These are phyloP conservation scores for Sturnus vulgaris DNA, from an alignment of 2,113 vertebrate species.

Conservation along the genomic window DNA sequence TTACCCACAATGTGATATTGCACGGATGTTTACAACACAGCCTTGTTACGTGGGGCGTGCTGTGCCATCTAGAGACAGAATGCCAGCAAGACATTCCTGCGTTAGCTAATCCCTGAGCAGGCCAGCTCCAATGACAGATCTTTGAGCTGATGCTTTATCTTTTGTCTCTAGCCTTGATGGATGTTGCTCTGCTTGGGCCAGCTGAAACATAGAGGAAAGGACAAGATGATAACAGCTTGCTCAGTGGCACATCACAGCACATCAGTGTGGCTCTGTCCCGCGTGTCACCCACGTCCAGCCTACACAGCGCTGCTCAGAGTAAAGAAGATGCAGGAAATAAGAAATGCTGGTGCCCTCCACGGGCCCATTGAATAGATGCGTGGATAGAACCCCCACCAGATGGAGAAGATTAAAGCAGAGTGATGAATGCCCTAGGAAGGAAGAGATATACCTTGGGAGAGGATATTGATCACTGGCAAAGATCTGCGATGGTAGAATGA, in stretches of 20 bases:
- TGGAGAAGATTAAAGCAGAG: neutral
- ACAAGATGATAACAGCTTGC: neutral
- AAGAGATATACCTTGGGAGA: neutral
- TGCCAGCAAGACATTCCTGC: neutral
- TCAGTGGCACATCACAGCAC: neutral
- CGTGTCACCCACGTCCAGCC: accelerated
- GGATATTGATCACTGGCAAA: neutral
- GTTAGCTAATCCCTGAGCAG: neutral
- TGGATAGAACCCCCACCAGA: neutral
- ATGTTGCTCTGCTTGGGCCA: neutral
- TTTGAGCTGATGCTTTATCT: neutral
- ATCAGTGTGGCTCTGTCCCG: accelerated
- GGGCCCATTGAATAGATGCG: neutral
- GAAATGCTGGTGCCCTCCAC: neutral
- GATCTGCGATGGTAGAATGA: neutral
- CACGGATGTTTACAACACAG: neutral
- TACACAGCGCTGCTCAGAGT: accelerated
- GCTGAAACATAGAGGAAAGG: neutral
- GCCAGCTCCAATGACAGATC: neutral
- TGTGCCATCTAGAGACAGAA: neutral
- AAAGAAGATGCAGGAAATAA: neutral
- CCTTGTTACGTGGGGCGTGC: neutral
- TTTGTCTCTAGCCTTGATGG: neutral
- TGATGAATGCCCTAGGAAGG: neutral
- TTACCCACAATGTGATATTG: neutral